These are phyloP conservation scores for Dascyllus trimaculatus DNA, from an alignment of 2,113 vertebrate genomes.

Conservation along the genomic window DNA sequence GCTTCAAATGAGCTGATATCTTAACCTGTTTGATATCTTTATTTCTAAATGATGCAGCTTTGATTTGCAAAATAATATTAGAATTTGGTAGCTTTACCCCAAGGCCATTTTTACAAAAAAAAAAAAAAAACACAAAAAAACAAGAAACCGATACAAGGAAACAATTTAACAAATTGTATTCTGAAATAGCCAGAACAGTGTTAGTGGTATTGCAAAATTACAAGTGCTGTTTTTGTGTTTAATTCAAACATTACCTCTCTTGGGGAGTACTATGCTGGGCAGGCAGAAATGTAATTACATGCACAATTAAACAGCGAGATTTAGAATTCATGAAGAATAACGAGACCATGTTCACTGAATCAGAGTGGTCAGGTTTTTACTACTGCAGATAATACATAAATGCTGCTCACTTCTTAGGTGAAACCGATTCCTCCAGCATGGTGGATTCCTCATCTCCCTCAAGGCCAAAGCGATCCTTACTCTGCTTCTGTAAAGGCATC, in stretches of 20 bases:
- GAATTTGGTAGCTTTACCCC: slow-evolving; percentile 23
- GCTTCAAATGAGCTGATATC: slow-evolving; percentile 47
- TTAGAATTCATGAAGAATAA: slow-evolving; percentile 50
- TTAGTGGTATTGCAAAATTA: slow-evolving; percentile 15
- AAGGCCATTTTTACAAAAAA: slow-evolving; percentile 37
- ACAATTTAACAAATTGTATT: slow-evolving; percentile 27
- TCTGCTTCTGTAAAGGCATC: slow-evolving; percentile 91
- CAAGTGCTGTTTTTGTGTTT: slow-evolving; percentile 46
- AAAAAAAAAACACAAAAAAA: slow-evolving; percentile 15
- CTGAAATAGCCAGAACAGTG: neutral
- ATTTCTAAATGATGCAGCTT: slow-evolving; percentile 3
- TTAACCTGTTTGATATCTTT: slow-evolving; percentile 20
- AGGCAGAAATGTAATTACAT: slow-evolving; percentile 68
- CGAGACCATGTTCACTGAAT: slow-evolving; percentile 30
- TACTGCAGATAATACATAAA: slow-evolving; percentile 23
- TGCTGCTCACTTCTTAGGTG: slow-evolving; percentile 94
- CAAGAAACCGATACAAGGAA: neutral
- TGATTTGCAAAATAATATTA: slow-evolving; percentile 29
- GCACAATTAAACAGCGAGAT: slow-evolving; percentile 57
- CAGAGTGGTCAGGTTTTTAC: slow-evolving; percentile 33
- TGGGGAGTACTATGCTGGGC: slow-evolving; percentile 25
- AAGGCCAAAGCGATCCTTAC: slow-evolving; percentile 98
- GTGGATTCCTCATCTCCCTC: slow-evolving; percentile 99
- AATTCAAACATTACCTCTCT: slow-evolving; percentile 29
- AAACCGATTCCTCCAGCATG: slow-evolving; percentile 98